Evolutionary conservation across 2,113 vertebrate species (phyloP).

Genomic region (Xenopus borealis): DNA sequence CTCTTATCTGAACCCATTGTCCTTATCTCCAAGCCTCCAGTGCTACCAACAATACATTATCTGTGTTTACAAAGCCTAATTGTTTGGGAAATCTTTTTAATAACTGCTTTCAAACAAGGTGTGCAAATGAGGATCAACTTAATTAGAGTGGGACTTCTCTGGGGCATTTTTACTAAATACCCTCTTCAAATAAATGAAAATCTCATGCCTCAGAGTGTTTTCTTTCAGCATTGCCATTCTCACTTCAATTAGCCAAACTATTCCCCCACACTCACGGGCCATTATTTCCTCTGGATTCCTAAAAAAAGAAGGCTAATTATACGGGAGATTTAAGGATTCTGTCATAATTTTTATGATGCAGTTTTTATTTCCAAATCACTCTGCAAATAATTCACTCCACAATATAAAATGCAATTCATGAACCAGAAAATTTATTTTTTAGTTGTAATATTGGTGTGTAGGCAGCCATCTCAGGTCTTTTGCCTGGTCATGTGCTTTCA

Average conservation of each 20-base stretch:
- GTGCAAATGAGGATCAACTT: conserved; percentile 66
- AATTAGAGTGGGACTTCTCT: conserved; percentile 56
- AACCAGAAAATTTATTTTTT: too few species aligned
- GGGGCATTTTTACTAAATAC: conserved; percentile 49
- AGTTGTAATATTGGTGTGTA: too few species aligned
- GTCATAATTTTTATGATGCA: too few species aligned
- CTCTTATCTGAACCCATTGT: conserved; percentile 67
- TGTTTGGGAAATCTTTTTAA: conserved; percentile 68
- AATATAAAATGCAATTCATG: too few species aligned
- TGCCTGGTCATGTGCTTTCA: too few species aligned
- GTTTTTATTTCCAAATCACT: too few species aligned
- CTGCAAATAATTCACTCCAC: too few species aligned
- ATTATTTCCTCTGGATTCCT: not conserved
- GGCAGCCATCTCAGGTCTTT: too few species aligned
- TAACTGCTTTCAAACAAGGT: conserved; percentile 62
- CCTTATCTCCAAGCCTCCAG: conserved; percentile 57
- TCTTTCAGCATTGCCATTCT: not conserved
- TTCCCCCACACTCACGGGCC: not conserved
- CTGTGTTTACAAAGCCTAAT: conserved; percentile 67
- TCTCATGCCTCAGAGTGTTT: conserved; percentile 47
- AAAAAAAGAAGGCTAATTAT: not conserved
- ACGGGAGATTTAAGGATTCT: too few species aligned
- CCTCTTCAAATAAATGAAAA: conserved; percentile 43
- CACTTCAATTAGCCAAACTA: not conserved
- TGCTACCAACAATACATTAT: conserved; percentile 65